Percentiles rank a stretch among this genome's conserved stretches.
Evolutionary conservation across 2,113 vertebrate species (phyloP).

Genomic region (Octodon degus): DNA sequence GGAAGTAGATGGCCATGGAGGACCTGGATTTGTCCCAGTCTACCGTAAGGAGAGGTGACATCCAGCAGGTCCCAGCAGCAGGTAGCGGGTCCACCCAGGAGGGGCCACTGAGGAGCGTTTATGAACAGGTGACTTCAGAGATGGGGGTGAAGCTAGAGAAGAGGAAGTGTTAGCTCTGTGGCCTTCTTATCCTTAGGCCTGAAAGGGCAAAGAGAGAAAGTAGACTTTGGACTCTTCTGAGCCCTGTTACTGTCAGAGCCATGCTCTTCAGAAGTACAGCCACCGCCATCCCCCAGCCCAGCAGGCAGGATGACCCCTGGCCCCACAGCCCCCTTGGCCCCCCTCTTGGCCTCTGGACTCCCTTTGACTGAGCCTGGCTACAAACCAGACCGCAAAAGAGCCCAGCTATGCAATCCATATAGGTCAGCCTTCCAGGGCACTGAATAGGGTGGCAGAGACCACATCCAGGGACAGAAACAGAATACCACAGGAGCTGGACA

Average conservation of each 20-base stretch:
- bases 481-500: not conserved
- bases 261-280: not conserved
- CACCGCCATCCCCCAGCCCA: not conserved
- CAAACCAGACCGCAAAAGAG: not conserved
- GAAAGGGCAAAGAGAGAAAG: slow-evolving; percentile 13
- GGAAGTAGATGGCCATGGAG: not conserved
- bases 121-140: not conserved
- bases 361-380: slow-evolving; percentile 37
- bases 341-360: not conserved
- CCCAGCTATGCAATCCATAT: not conserved
- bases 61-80: not conserved
- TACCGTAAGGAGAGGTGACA: not conserved
- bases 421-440: not conserved
- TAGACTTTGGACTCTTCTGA: not conserved
- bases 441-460: not conserved
- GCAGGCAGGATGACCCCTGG: not conserved
- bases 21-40: not conserved
- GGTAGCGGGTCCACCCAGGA: not conserved
- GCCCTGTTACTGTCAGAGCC: not conserved
- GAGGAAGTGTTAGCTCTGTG: not conserved
- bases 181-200: not conserved
- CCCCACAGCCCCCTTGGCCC: too few species aligned
- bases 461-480: not conserved
- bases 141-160: not conserved
- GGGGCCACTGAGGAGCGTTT: not conserved